Conservation (phyloP, 2,888 invertebrate genomes). For the Pediacus dermestoides region DNA sequence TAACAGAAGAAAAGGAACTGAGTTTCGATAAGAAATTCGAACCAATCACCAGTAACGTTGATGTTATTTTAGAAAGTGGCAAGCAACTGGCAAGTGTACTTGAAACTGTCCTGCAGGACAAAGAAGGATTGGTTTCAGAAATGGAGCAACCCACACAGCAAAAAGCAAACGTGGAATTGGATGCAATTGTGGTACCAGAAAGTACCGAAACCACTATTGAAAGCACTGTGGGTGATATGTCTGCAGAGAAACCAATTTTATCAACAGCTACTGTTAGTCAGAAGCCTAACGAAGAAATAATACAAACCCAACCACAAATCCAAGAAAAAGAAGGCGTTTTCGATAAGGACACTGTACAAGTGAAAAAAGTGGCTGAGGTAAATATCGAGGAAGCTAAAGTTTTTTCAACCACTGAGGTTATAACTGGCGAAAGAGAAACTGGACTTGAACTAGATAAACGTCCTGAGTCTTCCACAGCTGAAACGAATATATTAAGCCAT, state of each 20-base stretch:
- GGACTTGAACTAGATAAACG: slow-evolving; percentile 40
- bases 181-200: slow-evolving; percentile 48
- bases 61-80: slow-evolving; percentile 52
- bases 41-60: slow-evolving; percentile 52
- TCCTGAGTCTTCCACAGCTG: slow-evolving; percentile 40
- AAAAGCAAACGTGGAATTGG: slow-evolving; percentile 44
- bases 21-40: slow-evolving; percentile 49
- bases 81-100: slow-evolving; percentile 50
- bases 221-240: slow-evolving; percentile 11
- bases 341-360: slow-evolving; percentile 19
- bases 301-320: slow-evolving; percentile 39
- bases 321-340: slow-evolving; percentile 43
- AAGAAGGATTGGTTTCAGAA: slow-evolving; percentile 39
- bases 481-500: slow-evolving; percentile 44
- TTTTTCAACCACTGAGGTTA: slow-evolving; percentile 51
- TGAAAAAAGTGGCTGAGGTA: slow-evolving; percentile 47
- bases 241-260: slow-evolving; percentile 16
- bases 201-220: slow-evolving; percentile 23
- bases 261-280: slow-evolving; percentile 39
- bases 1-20: slow-evolving; percentile 53
- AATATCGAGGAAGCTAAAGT: slow-evolving; percentile 47
- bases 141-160: slow-evolving; percentile 34
- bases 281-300: slow-evolving; percentile 38
- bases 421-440: slow-evolving; percentile 52
- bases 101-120: slow-evolving; percentile 41